These are phyloP conservation scores for Carcharodon carcharias DNA, from an alignment of 2,797 vertebrate species.

Conservation along the genomic window DNA sequence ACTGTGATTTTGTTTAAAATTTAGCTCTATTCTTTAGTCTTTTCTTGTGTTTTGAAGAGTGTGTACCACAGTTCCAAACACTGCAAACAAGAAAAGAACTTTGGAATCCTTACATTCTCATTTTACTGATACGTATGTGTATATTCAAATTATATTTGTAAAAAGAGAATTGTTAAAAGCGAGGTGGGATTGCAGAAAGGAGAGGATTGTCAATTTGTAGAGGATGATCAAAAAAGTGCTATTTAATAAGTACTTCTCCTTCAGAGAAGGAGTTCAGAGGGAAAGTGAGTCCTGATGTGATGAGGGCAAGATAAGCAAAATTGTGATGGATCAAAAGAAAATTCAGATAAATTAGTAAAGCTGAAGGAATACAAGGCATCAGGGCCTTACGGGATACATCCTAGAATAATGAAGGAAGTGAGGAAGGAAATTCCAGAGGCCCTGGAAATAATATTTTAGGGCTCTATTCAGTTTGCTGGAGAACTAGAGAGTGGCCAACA, in stretches of 20 bases:
- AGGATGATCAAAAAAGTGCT: slow-evolving; percentile 12
- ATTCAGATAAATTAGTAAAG: slow-evolving; percentile 18
- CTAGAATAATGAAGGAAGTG: background rate
- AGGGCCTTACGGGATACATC: background rate
- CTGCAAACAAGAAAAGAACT: background rate
- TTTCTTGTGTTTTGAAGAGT: slow-evolving; percentile 2
- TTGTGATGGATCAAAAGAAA: slow-evolving; percentile 15
- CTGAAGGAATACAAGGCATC: background rate
- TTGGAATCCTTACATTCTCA: background rate
- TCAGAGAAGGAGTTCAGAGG: background rate
- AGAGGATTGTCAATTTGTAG: background rate
- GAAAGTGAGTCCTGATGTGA: background rate
- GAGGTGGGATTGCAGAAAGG: slow-evolving; percentile 3
- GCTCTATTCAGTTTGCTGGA: background rate
- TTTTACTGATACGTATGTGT: background rate
- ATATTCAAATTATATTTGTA: background rate
- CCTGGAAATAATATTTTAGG: background rate
- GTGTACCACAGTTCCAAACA: background rate
- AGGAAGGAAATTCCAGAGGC: background rate
- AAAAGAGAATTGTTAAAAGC: slow-evolving; percentile 19
- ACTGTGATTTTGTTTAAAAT: background rate
- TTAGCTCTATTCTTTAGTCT: background rate
- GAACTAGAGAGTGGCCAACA: background rate
- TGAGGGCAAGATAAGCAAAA: background rate
- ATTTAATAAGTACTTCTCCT: background rate